These are phyloP conservation scores for Lepilemur septentrionalis DNA, from an alignment of 2,797 vertebrate species.

Conservation along the genomic window DNA sequence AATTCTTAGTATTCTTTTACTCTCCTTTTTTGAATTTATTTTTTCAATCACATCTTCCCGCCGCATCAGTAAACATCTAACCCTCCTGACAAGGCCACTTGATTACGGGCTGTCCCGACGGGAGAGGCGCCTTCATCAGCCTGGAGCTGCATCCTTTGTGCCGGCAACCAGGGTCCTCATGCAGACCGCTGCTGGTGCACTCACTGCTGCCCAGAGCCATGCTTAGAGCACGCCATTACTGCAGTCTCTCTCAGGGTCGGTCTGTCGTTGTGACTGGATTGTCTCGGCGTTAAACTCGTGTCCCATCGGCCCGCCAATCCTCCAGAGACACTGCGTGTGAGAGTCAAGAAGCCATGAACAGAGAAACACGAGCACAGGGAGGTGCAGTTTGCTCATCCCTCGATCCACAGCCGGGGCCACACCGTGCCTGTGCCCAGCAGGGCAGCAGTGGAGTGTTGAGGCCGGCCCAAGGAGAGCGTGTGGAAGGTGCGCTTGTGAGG, in stretches of 20 bases:
- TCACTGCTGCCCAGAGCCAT: conserved; percentile 48
- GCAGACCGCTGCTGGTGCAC: background rate
- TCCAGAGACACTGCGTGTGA: background rate
- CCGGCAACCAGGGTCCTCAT: background rate
- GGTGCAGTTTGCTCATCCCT: fast-evolving
- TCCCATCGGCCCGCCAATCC: background rate
- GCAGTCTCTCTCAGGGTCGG: background rate
- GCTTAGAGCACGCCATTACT: background rate
- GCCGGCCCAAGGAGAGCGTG: fast-evolving
- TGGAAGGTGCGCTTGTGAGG: background rate
- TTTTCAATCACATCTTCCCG: conserved; percentile 22
- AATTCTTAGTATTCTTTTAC: conserved; percentile 25
- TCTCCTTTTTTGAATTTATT: background rate
- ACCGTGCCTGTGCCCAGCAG: fast-evolving
- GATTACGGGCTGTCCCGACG: conserved; percentile 68
- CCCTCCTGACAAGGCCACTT: conserved; percentile 80
- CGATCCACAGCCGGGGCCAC: fast-evolving
- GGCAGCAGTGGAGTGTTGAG: fast-evolving
- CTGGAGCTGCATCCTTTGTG: conserved; percentile 45
- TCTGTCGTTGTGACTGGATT: background rate
- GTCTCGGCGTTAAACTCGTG: background rate
- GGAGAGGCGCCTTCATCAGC: conserved; percentile 58
- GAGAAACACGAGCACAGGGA: fast-evolving
- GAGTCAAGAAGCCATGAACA: background rate
- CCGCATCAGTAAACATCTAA: conserved; percentile 79